A percentile compares a stretch with the other conserved stretches of the same genome.
Conservation (phyloP, 1,140 invertebrate species). For the Leptestheria dahalacensis region DNA sequence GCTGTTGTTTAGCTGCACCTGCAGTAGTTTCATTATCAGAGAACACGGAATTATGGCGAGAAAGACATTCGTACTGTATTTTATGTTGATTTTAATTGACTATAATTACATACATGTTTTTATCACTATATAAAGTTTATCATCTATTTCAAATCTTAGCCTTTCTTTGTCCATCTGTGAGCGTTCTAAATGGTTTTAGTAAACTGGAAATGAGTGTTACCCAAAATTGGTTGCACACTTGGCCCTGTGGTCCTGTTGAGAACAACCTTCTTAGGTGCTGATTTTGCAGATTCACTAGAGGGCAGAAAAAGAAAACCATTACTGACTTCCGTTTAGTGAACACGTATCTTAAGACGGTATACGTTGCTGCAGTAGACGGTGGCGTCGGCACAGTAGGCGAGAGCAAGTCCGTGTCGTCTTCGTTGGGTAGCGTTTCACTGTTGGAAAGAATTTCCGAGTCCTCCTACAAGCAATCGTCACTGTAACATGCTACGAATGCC, state of each 20-base stretch:
- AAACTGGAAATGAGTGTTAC: no score
- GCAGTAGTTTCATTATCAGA: slow-evolving; percentile 1
- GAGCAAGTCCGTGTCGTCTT: slow-evolving; percentile 33
- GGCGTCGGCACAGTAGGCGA: slow-evolving; percentile 22
- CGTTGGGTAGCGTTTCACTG: neutral
- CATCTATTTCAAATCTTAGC: no score
- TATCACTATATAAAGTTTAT: no score
- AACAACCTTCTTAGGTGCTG: slow-evolving; percentile 39
- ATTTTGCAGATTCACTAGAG: neutral
- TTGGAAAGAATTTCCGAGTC: slow-evolving; percentile 10
- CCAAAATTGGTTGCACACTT: neutral
- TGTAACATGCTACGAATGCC: no score
- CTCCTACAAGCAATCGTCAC: slow-evolving; percentile 7
- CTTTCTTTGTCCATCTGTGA: no score
- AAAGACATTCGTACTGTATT: no score
- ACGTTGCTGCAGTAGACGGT: neutral
- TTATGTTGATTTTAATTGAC: no score
- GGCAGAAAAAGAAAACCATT: neutral
- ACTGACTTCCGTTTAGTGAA: neutral
- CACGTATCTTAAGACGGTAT: neutral
- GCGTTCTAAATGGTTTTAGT: no score
- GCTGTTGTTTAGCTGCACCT: slow-evolving; percentile 17
- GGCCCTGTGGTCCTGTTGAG: slow-evolving; percentile 38
- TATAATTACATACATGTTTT: no score
- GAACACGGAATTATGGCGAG: no score